These are phyloP conservation scores for Cathartes aura DNA, from an alignment of 2,113 vertebrate species.

Conservation along the genomic window DNA sequence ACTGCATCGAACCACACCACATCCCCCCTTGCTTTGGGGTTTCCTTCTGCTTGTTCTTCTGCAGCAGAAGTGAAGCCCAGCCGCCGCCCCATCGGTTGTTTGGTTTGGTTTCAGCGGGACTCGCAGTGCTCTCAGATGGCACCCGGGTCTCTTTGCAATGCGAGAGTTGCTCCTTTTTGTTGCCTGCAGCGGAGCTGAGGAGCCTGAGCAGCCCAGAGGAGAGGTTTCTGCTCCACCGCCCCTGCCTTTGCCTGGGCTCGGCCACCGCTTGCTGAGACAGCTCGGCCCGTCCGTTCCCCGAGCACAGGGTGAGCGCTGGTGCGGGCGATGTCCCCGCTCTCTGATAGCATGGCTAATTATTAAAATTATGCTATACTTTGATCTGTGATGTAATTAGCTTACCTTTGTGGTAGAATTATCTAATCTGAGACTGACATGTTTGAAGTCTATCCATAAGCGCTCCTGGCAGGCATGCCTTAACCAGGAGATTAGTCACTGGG, in stretches of 20 bases:
- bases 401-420: not conserved
- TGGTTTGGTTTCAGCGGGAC: not conserved
- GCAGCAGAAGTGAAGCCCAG: not conserved
- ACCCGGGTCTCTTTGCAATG: not conserved
- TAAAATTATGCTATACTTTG: not conserved
- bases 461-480: not conserved
- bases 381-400: not conserved
- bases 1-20: not conserved
- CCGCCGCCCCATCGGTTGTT: accelerated
- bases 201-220: not conserved
- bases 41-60: not conserved
- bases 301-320: too few species aligned
- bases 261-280: accelerated
- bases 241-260: not conserved
- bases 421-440: not conserved
- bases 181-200: not conserved
- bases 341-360: not conserved
- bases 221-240: not conserved
- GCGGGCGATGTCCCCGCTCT: accelerated
- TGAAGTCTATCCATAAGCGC: not conserved
- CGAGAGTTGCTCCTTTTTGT: not conserved
- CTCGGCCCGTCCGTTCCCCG: accelerated
- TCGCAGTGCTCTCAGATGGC: not conserved
- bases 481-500: not conserved
- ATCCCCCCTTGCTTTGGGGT: not conserved